These are phyloP conservation scores for Drosophila pruinosa DNA, from an alignment of 1,140 invertebrate genomes.

Conservation along the genomic window DNA sequence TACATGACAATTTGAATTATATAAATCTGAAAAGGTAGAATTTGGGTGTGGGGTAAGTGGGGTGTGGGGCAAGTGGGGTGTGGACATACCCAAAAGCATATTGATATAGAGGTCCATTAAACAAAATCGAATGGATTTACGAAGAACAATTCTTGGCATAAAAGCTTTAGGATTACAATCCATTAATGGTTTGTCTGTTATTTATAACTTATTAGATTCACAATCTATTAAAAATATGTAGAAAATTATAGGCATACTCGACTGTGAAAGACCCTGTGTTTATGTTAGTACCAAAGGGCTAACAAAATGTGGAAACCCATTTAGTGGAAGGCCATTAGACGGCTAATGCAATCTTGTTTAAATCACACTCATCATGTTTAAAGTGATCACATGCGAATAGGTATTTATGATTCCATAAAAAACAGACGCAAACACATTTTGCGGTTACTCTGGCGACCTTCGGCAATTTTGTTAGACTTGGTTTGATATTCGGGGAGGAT, in stretches of 20 bases:
- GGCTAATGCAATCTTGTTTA: background rate
- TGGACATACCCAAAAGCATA: too few relatives aligned
- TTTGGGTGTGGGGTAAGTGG: background rate
- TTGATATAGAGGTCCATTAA: too few relatives aligned
- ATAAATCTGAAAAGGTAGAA: background rate
- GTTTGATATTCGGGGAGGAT: conserved; percentile 4
- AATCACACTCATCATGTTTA: background rate
- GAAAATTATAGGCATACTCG: too few relatives aligned
- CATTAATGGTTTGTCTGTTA: background rate
- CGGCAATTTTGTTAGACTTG: background rate
- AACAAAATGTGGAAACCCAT: too few relatives aligned
- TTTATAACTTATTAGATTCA: background rate
- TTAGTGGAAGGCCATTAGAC: too few relatives aligned
- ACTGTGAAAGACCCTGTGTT: too few relatives aligned
- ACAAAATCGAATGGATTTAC: too few relatives aligned
- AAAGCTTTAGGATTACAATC: background rate
- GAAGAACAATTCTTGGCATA: background rate
- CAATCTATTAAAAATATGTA: too few relatives aligned
- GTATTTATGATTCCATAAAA: background rate
- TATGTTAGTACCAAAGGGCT: too few relatives aligned
- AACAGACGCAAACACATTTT: background rate
- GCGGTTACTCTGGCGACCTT: conserved; percentile 13
- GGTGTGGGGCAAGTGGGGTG: background rate
- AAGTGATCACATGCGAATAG: background rate
- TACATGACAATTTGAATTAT: background rate